Base-by-base conservation (phyloP, 2,888 invertebrate genomes). In the Tridacna gigas region DNA sequence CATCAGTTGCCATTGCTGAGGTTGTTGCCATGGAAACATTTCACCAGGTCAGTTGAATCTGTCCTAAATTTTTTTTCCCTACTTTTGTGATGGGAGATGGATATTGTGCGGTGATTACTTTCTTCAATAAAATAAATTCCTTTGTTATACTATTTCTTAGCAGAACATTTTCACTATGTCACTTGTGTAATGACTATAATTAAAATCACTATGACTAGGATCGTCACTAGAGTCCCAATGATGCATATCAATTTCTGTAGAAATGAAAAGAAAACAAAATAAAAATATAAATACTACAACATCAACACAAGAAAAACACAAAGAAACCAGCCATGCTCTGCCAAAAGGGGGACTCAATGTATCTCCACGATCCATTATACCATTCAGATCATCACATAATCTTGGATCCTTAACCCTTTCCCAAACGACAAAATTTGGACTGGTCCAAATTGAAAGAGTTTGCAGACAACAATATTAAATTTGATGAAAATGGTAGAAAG, bases 221-320 rank as follows among this genome's bases (percentile, higher is more conserved):
- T 71, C 12, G 71, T 71, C 22, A 71, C 71, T 51, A 71, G 4
- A 51, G 71, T 71, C 47, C 71, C 71, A 47, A 71, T 71, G 71
- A 71, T 71, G 71, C 71, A 71, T 71, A 71, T 71, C 71, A 71
- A 51, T 71, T 71, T 71, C 71, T 71, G 71, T 71, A 51, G 51
- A 71, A 71, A 71, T 25, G 45, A 71, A 71, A 71, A 26, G 20
- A 25, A 71, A 71, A 71, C 47, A 4, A 51, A 71, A 71, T 15
- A 26, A 65, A 65, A 65, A 15, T 65, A 28, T 37, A 37, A 56
- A 56, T 56, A 56, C 15, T 56, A 56, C 56, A 56, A 56, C 56
- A 56, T 20, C 1, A 56, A 56, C 56, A 56, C 56, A 56, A 56
- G 1, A 63, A 13, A 63, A 63, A 2, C 3, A 63, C 1, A 3